Conservation (phyloP, 2,888 invertebrate species). For the Diaperis boleti region DNA sequence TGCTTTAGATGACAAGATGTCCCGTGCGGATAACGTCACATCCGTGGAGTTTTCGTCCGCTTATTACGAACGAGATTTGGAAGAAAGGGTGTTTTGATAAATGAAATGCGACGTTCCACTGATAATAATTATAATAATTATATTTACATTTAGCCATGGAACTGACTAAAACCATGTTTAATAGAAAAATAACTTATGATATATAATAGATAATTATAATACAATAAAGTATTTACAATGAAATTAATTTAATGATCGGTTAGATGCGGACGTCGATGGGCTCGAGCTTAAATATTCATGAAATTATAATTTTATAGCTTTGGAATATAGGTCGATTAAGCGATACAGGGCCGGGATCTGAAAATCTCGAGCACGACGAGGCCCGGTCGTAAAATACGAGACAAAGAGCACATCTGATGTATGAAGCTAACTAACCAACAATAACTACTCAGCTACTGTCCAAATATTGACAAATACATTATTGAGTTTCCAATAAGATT, state of each 20-base stretch:
- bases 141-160: slow-evolving; percentile 66
- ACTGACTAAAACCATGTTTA: slow-evolving; percentile 66
- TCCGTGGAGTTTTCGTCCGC: slow-evolving; percentile 14
- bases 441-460: slow-evolving; percentile 57
- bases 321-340: slow-evolving; percentile 42
- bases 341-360: slow-evolving; percentile 39
- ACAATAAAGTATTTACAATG: slow-evolving; percentile 66
- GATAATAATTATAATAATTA: slow-evolving; percentile 65
- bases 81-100: slow-evolving; percentile 10
- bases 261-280: slow-evolving; percentile 49
- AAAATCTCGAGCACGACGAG: slow-evolving; percentile 50
- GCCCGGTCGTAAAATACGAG: slow-evolving; percentile 53
- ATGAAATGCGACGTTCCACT: slow-evolving; percentile 53
- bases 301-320: slow-evolving; percentile 44
- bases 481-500: slow-evolving; percentile 57
- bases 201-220: slow-evolving; percentile 66
- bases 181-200: slow-evolving; percentile 67
- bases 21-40: slow-evolving; percentile 26
- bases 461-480: slow-evolving; percentile 61
- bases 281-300: slow-evolving; percentile 49
- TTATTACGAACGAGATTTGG: slow-evolving; percentile 32
- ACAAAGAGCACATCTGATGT: slow-evolving; percentile 58
- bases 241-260: slow-evolving; percentile 59
- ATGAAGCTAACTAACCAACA: slow-evolving; percentile 61
- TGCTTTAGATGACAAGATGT: slow-evolving; percentile 26